Evolutionary conservation across 2,888 invertebrate genomes (phyloP).

Genomic region (Drosophila borealis): DNA sequence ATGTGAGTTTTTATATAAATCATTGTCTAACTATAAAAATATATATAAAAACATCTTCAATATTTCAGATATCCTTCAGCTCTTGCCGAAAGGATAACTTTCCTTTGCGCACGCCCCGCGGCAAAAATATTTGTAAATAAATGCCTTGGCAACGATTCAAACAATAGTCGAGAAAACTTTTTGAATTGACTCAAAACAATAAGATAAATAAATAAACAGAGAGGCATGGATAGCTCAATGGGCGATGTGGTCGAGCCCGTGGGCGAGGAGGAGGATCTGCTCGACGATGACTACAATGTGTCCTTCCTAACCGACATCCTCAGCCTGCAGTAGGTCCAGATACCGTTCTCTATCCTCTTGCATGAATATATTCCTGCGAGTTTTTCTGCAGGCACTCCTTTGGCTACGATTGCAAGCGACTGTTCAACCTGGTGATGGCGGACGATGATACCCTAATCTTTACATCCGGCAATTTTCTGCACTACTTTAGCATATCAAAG

Average conservation of each 20-base stretch:
- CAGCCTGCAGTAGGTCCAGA: conserved; percentile 67
- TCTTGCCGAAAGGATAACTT: too few relatives aligned
- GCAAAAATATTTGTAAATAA: not conserved
- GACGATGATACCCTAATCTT: conserved; percentile 91
- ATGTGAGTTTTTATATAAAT: not conserved
- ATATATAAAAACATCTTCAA: too few relatives aligned
- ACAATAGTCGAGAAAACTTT: conserved; percentile 49
- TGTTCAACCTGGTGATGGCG: conserved; percentile 92
- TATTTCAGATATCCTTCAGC: too few relatives aligned
- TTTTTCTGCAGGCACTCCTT: conserved; percentile 89
- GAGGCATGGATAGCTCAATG: conserved; percentile 56
- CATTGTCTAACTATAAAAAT: too few relatives aligned
- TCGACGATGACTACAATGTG: conserved; percentile 34
- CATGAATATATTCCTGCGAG: not conserved
- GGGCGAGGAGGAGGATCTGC: conserved; percentile 43
- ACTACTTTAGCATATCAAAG: conserved; percentile 90
- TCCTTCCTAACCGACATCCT: conserved; percentile 74
- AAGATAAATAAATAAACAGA: conserved; percentile 22
- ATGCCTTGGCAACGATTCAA: conserved; percentile 56
- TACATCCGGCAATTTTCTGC: conserved; percentile 92
- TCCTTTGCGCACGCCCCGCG: conserved; percentile 40
- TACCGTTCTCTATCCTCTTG: not conserved
- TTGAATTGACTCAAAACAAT: conserved; percentile 49
- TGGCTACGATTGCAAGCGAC: conserved; percentile 93
- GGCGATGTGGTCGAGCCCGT: conserved; percentile 42